These are phyloP conservation scores for Theonella swinhoei DNA, from an alignment of 37 sponge, comb jelly and placozoan species.

Conservation along the genomic window DNA sequence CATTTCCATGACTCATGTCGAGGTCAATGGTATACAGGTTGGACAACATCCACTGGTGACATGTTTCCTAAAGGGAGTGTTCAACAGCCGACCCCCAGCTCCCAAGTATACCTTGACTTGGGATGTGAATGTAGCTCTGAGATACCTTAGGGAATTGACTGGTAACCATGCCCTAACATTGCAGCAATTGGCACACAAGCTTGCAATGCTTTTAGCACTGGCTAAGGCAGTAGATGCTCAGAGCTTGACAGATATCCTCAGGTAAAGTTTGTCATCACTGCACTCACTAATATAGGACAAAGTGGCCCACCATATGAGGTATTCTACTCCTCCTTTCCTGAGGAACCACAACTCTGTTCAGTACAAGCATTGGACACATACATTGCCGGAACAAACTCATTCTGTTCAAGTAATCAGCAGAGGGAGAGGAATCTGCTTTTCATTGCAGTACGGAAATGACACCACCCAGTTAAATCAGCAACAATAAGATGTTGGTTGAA, in stretches of 20 bases:
- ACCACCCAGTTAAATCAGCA: conserved; percentile 18
- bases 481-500: conserved; percentile 36
- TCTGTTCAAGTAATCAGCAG: neutral
- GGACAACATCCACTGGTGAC: conserved; percentile 13
- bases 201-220: neutral
- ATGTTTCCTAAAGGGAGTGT: conserved; percentile 19
- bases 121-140: neutral
- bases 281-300: too few relatives aligned
- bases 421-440: conserved; percentile 16
- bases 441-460: conserved; percentile 14
- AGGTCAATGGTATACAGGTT: conserved; percentile 2
- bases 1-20: conserved; percentile 28
- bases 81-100: conserved; percentile 20
- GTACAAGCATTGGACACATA: neutral
- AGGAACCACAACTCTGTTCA: conserved; percentile 22
- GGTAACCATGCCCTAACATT: too few relatives aligned
- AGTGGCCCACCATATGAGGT: neutral
- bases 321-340: conserved; percentile 16
- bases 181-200: conserved; percentile 14
- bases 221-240: too few relatives aligned
- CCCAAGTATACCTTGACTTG: conserved; percentile 17
- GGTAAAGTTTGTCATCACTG: too few relatives aligned
- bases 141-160: conserved; percentile 17
- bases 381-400: neutral
- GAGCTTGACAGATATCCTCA: too few relatives aligned